A percentile compares a stretch with the other conserved stretches of the same genome.
phyloP scores from a whole-genome alignment of 2,797 vertebrate genomes.

The Spondyliosoma cantharus region DNA sequence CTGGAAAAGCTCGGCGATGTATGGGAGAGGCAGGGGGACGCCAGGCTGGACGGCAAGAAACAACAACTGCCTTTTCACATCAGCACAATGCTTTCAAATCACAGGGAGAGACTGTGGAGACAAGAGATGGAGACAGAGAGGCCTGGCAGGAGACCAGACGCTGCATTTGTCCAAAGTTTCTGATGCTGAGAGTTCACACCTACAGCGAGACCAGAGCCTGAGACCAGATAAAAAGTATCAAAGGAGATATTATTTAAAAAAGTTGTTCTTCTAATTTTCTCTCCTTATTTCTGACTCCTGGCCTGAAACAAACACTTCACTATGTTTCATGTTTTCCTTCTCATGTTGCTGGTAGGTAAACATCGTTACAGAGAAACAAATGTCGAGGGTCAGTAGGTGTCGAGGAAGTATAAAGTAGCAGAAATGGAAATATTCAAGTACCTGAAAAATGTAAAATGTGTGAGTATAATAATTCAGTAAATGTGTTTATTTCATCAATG shows the following conservation, averaged over 20 bases:
- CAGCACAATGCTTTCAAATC: constrained; percentile 75
- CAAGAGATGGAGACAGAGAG: constrained; percentile 55
- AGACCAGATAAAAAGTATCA: neutral
- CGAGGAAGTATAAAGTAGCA: no score
- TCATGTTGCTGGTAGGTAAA: neutral
- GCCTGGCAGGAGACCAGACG: constrained; percentile 48
- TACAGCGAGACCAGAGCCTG: neutral
- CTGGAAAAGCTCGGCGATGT: constrained; percentile 88
- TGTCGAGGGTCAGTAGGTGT: no score
- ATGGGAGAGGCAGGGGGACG: constrained; percentile 78
- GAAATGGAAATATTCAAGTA: no score
- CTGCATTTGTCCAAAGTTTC: constrained; percentile 35
- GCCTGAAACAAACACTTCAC: neutral
- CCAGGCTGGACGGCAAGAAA: constrained; percentile 79
- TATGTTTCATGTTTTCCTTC: neutral
- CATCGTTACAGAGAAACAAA: neutral
- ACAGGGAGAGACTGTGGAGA: constrained; percentile 52
- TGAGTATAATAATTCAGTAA: no score
- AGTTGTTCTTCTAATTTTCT: neutral
- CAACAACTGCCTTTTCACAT: constrained; percentile 88
- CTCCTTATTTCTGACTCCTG: neutral
- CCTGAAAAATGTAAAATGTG: no score
- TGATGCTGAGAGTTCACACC: constrained; percentile 8
- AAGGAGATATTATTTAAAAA: neutral
- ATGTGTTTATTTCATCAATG: no score